Conservation (phyloP, 2,888 invertebrate species). For the Abscondita cerata region DNA sequence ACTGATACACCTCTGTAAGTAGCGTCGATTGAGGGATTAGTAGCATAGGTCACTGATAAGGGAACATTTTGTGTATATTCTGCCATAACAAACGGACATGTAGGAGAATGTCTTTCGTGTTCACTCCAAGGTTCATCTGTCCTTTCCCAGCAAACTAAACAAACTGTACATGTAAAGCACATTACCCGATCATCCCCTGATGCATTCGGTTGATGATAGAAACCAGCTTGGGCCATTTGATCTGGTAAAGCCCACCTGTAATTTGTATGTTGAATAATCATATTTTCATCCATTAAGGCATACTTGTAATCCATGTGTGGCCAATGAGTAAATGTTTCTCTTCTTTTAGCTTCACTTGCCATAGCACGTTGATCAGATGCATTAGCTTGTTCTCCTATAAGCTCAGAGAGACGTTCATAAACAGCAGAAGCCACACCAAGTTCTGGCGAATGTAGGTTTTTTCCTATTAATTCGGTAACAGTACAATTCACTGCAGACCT, state of each 20-base stretch:
- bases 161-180: conserved; percentile 95
- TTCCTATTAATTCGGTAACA: conserved; percentile 81
- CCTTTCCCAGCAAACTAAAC: conserved; percentile 96
- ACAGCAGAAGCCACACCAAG: conserved; percentile 89
- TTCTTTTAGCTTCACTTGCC: conserved; percentile 91
- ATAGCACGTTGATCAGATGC: conserved; percentile 70
- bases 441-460: conserved; percentile 84
- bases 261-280: no score
- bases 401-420: conserved; percentile 82
- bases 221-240: conserved; percentile 97
- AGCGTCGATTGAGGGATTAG: conserved; percentile 71
- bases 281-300: no score
- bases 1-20: conserved; percentile 51
- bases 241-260: conserved; percentile 91
- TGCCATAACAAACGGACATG: conserved; percentile 92
- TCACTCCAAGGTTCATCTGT: conserved; percentile 98
- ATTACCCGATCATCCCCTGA: conserved; percentile 93
- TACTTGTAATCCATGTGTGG: conserved; percentile 97
- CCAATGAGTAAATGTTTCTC: conserved; percentile 93
- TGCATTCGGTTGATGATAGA: conserved; percentile 91
- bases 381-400: conserved; percentile 63
- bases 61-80: conserved; percentile 97
- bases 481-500: conserved; percentile 81
- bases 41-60: conserved; percentile 83
- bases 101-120: conserved; percentile 92